Percentiles rank a stretch among this genome's conserved stretches.
Conservation (phyloP, 2,113 vertebrate genomes). For the Oryzias melastigma region DNA sequence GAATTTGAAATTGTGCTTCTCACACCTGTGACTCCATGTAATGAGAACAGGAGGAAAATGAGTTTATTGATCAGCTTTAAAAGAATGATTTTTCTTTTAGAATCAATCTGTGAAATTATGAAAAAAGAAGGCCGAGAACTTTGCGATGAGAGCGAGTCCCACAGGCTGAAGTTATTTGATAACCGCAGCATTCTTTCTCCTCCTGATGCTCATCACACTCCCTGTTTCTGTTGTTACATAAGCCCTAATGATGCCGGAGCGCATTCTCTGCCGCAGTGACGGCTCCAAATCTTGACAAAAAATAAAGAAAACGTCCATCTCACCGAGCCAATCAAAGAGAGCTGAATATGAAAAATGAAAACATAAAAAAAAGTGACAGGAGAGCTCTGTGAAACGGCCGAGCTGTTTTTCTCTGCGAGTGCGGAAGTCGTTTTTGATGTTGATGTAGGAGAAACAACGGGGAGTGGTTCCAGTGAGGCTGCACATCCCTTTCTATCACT, state of each 20-base stretch:
- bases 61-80: constrained; percentile 59
- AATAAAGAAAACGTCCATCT: constrained; percentile 20
- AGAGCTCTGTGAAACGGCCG: neutral
- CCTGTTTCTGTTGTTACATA: constrained; percentile 14
- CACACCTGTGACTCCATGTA: constrained; percentile 67
- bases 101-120: constrained; percentile 30
- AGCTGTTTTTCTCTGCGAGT: constrained; percentile 25
- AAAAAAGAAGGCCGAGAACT: neutral
- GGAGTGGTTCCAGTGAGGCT: constrained; percentile 48
- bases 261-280: constrained; percentile 6
- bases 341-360: constrained; percentile 27
- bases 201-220: constrained; percentile 41
- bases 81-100: constrained; percentile 18
- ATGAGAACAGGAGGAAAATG: constrained; percentile 57
- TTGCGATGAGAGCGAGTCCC: constrained; percentile 1
- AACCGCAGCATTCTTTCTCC: constrained; percentile 40
- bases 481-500: constrained; percentile 55
- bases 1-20: constrained; percentile 57
- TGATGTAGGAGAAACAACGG: constrained; percentile 44
- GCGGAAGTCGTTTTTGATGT: constrained; percentile 43
- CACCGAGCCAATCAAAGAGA: constrained; percentile 19
- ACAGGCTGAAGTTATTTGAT: constrained; percentile 36
- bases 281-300: constrained; percentile 15
- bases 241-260: constrained; percentile 4
- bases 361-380: constrained; percentile 5